phyloP scores from a whole-genome alignment of 2,113 vertebrate species.

The Dipodomys ordii region DNA sequence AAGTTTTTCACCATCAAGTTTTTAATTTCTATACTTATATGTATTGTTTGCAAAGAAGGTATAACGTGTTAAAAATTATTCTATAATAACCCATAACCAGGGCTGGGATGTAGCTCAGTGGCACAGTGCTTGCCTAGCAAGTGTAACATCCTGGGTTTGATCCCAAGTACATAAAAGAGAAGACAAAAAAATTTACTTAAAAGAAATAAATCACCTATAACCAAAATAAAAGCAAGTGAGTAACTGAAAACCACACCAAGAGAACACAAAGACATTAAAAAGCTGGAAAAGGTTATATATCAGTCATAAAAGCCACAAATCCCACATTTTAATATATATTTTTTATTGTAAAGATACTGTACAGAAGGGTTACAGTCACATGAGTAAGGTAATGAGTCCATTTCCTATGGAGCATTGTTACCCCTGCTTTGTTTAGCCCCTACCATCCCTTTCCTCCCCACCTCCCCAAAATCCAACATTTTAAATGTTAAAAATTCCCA shows the following conservation, averaged over 20 bases:
- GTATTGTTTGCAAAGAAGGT: not conserved
- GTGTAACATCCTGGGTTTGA: no score
- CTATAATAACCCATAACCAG: not conserved
- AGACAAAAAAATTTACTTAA: no score
- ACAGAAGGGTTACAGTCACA: no score
- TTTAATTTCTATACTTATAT: not conserved
- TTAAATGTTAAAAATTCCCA: not conserved
- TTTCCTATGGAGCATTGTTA: no score
- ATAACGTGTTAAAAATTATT: not conserved
- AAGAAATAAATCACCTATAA: not conserved
- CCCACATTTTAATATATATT: not conserved
- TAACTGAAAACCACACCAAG: not conserved
- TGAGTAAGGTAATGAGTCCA: no score
- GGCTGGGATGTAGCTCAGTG: no score
- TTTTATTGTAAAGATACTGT: no score
- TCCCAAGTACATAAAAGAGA: no score
- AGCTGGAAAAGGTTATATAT: not conserved
- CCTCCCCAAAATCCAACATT: not conserved
- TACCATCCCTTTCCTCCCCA: no score
- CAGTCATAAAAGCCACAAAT: not conserved
- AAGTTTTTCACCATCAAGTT: not conserved
- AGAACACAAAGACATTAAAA: not conserved
- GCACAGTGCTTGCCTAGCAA: no score
- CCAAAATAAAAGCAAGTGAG: conserved; percentile 1
- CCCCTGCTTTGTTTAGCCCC: no score